Evolutionary conservation across 1,140 invertebrate species (phyloP).

Genomic region (Camponotus floridanus): DNA sequence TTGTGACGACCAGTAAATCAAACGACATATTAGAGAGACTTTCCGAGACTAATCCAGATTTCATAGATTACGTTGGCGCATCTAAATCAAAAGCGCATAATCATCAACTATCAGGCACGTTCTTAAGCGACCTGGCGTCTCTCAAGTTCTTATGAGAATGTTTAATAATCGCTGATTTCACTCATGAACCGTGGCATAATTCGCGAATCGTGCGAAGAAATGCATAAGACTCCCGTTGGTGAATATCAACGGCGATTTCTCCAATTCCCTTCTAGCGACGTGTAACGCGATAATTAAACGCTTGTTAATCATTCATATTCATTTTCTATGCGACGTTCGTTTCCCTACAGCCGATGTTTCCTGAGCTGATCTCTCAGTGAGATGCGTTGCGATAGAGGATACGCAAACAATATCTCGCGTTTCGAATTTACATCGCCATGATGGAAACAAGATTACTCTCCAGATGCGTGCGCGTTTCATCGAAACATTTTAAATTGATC

Average conservation of each 20-base stretch:
- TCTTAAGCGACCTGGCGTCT: constrained; percentile 7
- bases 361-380: neutral
- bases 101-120: constrained; percentile 34
- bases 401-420: constrained; percentile 2
- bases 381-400: neutral
- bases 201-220: constrained; percentile 62
- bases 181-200: constrained; percentile 36
- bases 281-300: constrained; percentile 31
- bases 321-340: neutral
- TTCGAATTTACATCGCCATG: neutral
- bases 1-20: neutral
- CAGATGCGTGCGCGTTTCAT: neutral
- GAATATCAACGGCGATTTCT: constrained; percentile 54
- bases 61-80: neutral
- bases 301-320: constrained; percentile 38
- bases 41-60: constrained; percentile 7
- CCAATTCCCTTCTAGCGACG: neutral
- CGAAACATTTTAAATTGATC: neutral
- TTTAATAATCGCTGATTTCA: constrained; percentile 59
- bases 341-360: neutral
- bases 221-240: neutral
- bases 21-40: neutral
- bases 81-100: neutral
- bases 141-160: constrained; percentile 53
- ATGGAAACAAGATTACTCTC: constrained; percentile 15